Evolutionary conservation across 2,113 vertebrate genomes (phyloP).

Genomic region (Numenius arquata): DNA sequence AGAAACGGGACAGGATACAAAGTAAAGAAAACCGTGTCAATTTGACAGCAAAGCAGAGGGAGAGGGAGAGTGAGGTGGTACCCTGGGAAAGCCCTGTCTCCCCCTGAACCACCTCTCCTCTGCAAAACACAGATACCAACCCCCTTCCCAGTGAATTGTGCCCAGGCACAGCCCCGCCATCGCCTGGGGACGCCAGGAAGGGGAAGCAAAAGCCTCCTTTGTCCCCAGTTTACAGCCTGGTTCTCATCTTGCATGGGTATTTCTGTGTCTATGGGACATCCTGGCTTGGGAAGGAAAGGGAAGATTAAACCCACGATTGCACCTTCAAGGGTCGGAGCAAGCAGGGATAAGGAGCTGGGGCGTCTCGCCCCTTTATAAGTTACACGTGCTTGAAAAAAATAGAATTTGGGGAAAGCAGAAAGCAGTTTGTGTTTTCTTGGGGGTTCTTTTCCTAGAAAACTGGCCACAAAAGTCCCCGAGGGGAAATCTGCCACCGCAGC

Average conservation of each 20-base stretch:
- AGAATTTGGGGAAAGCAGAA: not conserved
- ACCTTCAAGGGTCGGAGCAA: not conserved
- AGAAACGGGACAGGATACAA: fast-evolving
- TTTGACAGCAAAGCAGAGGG: not conserved
- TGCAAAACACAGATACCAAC: fast-evolving
- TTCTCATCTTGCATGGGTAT: fast-evolving
- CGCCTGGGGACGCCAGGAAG: not conserved
- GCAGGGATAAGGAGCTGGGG: not conserved
- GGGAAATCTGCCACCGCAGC: not conserved
- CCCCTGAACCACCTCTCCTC: not conserved
- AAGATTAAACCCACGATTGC: not conserved
- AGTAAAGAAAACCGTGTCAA: not conserved
- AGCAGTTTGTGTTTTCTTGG: not conserved
- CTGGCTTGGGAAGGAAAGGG: not conserved
- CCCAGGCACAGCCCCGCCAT: not conserved
- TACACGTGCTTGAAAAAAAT: not conserved
- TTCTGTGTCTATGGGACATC: not conserved
- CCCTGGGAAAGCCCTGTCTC: not conserved
- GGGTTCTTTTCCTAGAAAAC: not conserved
- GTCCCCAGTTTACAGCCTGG: not conserved
- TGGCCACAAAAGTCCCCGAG: not conserved
- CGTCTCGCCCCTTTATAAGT: fast-evolving
- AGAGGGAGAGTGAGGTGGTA: not conserved
- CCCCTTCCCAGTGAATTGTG: fast-evolving
- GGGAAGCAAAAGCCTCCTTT: not conserved